Evolutionary conservation across 2,797 vertebrate species (phyloP), one percentile per base, ranked within the genome.

Genomic region (Lacerta agilis): DNA sequence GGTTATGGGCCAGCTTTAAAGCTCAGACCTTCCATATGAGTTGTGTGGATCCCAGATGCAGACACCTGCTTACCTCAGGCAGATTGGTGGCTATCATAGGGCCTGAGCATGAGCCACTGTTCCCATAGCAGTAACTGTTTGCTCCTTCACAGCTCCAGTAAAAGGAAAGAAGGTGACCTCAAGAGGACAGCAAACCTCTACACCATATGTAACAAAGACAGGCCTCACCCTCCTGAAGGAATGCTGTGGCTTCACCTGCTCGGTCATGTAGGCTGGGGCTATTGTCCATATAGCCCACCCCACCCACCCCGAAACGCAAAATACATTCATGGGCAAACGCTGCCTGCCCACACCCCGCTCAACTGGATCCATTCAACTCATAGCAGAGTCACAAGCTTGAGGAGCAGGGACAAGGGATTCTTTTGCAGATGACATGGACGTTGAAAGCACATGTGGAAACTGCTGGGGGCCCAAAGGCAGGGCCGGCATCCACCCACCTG

Each of bases 201-300:
- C 95, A 0, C 97, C 97, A 0, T 97, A 97, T 10, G 8, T 98
- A 93, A 96, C 95, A 67, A 98, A 98, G 95, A 98, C 97, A 0
- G 97, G 98, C 18, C 95, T 98, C 13, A 97, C 97, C 0, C 96
- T 98, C 58, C 96, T 98, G 88, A 98, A 97, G 87, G 98, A 98
- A 93, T 98, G 98, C 96, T 98, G 98, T 1, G 97, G 98, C 87
- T 97, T 98, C 96, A 97, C 97, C 94, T 98, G 98, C 94, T 97
- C 98, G 82, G 67, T 98, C 96, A 98, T 98, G 98, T 98, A 97
- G 96, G 89, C 80, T 88, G 43, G 58, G 33, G 67, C 5, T 61
- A 7, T 66, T 8, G 55, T 49, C 36, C 72, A 78, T 36, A 86
- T 82, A 55, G 49, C 49, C 49, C 49, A 55, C 71, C 80, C 83